Conservation (phyloP, 2,888 invertebrate genomes). For the Sminthurides aquaticus region DNA sequence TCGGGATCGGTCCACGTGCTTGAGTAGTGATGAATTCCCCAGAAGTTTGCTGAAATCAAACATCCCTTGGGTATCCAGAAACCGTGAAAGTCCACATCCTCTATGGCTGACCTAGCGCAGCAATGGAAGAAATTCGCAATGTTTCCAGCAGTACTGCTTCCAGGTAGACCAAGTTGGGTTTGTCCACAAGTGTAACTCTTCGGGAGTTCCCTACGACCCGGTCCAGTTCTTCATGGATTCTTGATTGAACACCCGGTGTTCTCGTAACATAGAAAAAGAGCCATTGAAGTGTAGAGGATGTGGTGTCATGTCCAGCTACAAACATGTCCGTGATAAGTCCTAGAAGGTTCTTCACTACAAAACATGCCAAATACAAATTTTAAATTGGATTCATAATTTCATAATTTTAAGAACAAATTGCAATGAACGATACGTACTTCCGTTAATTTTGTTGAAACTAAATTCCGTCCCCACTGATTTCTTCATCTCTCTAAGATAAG, state of each 20-base stretch:
- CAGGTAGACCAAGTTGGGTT: background rate
- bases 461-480: background rate
- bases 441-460: background rate
- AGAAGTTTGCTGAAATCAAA: background rate
- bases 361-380: background rate
- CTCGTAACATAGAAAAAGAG: slow-evolving; percentile 1
- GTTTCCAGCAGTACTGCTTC: slow-evolving; percentile 8
- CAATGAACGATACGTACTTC: background rate
- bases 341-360: background rate
- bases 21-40: background rate
- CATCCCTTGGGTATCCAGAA: background rate
- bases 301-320: background rate
- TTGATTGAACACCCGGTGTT: slow-evolving; percentile 14
- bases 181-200: background rate
- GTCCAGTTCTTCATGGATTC: slow-evolving; percentile 9
- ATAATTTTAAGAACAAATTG: background rate
- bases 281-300: slow-evolving; percentile 12
- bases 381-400: background rate
- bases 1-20: background rate
- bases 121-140: slow-evolving; percentile 3
- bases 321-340: background rate
- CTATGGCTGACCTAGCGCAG: slow-evolving; percentile 1
- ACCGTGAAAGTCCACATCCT: background rate
- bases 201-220: slow-evolving; percentile 10
- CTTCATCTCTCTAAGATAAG: background rate